Evolutionary conservation across 2,113 vertebrate species (phyloP).

Genomic region (Anoura caudifer): DNA sequence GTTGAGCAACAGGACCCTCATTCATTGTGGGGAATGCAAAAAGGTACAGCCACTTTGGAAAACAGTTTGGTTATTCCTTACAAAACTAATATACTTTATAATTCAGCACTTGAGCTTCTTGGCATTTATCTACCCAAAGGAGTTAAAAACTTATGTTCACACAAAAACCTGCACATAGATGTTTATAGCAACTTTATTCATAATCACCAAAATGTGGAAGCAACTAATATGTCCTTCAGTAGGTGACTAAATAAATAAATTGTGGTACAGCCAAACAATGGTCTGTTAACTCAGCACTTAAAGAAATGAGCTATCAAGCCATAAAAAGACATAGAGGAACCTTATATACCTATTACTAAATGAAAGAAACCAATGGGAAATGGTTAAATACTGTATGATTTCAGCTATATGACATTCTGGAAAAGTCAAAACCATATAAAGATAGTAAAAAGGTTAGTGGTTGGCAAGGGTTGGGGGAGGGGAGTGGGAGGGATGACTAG

Average conservation of each 20-base stretch:
- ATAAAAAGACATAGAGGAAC: neutral
- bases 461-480: neutral
- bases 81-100: neutral
- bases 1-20: neutral
- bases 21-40: neutral
- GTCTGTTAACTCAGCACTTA: neutral
- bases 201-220: neutral
- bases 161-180: neutral
- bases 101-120: neutral
- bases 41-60: neutral
- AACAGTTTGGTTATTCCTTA: neutral
- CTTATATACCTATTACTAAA: neutral
- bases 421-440: neutral
- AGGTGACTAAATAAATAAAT: neutral
- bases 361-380: neutral
- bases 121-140: neutral
- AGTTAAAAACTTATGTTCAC: neutral
- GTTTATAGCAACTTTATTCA: neutral
- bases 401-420: neutral
- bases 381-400: neutral
- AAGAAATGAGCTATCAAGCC: neutral
- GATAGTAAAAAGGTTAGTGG: neutral
- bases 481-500: neutral
- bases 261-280: neutral
- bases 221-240: neutral